Evolutionary conservation across 2,888 invertebrate genomes (phyloP).

Genomic region (Xanthostigma xanthostigma): DNA sequence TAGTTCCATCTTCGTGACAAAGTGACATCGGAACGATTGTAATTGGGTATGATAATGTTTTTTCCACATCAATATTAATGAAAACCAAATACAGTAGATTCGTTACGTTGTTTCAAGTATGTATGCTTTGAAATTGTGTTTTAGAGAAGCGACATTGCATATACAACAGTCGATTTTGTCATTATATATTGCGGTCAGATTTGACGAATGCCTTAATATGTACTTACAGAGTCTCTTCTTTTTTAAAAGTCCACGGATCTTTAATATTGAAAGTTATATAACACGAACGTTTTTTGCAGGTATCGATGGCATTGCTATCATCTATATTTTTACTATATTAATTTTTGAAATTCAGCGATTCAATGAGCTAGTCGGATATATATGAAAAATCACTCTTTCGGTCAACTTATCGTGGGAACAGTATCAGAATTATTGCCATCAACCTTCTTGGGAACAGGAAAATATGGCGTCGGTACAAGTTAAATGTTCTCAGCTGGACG

Average conservation of each 20-base stretch:
- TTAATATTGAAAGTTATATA: no score
- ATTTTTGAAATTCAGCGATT: no score
- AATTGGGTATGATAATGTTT: constrained; percentile 14
- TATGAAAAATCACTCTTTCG: no score
- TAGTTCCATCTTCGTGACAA: constrained; percentile 15
- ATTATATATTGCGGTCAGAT: constrained; percentile 8
- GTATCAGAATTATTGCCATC: constrained; percentile 61
- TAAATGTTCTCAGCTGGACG: constrained; percentile 56
- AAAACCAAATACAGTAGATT: constrained; percentile 48
- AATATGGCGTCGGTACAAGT: constrained; percentile 61
- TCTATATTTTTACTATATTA: no score
- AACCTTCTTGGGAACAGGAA: constrained; percentile 53
- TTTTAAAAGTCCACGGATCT: no score
- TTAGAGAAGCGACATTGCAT: no score
- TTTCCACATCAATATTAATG: constrained; percentile 30
- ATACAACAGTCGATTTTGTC: no score
- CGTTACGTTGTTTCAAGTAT: constrained; percentile 58
- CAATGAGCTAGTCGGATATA: no score
- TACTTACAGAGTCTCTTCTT: no score
- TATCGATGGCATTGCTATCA: no score
- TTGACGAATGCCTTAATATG: no score
- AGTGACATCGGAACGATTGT: constrained; percentile 15
- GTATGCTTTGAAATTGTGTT: constrained; percentile 4
- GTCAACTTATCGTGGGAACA: constrained; percentile 54
- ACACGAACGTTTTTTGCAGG: no score